Evolutionary conservation across 1,140 invertebrate species (phyloP), one percentile per base, ranked within the genome.

Genomic region (Lucilia sericata): DNA sequence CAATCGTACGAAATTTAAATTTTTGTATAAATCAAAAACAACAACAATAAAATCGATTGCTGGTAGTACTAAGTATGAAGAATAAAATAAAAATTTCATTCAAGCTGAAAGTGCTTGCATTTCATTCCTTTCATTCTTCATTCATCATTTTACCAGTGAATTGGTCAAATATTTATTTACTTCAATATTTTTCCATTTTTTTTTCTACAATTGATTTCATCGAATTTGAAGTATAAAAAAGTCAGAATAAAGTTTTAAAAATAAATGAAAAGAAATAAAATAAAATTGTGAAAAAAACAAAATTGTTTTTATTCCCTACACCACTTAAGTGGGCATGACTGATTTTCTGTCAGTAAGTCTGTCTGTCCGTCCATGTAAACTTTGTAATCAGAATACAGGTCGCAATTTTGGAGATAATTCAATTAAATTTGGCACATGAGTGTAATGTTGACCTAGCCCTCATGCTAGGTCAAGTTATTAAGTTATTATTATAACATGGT

Each of bases 1-100:
- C 36, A 4, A 36, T 36, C 42, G 42, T 42, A 42, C 42, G 10
- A 42, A 42, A 42, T 42, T 42, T 42, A 7, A 42, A 10, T 42
- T 42, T 60, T 60, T 60, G 7, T 60, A 60, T 7, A 60, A 30
- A 30, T 30, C 25, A 30, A 60, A 60, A 60, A 60, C 55, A 17
- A 17, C 13, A 42, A 60, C 14, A 60, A 60, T 0, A 42, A 17
- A 60, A 60, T n/a, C 14, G 55, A 60, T 60, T 60, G 55, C 14
- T n/a, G 55, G 14, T 1, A 60, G 55, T 7, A n/a, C n/a, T 17
- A 60, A 60, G 55, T 7, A 60, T 17, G 13, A 60, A 60, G 7
- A 60, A 60, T 60, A 60, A n/a, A 60, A 60, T 17, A 60, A n/a
- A 60, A 60, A 60, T n/a, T 60, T 60, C 55, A 60, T 42, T 42